Percentiles rank a stretch among this genome's conserved stretches.
phyloP scores from a whole-genome alignment of 2,888 invertebrate species.

The Lordiphosa andalusiaca region DNA sequence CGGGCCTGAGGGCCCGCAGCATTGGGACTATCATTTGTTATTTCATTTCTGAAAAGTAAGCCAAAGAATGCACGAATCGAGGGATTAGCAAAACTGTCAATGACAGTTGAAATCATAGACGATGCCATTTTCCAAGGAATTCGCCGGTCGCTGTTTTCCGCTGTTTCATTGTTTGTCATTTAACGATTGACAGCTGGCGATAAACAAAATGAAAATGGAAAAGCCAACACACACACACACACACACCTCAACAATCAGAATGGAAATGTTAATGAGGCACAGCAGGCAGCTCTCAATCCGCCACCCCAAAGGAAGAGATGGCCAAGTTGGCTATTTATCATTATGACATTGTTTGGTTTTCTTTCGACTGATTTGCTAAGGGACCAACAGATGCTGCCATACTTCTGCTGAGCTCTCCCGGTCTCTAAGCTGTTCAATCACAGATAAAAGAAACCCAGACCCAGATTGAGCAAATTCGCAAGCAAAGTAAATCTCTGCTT shows the following conservation, averaged over 20 bases:
- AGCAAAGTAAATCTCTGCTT: slow-evolving; percentile 10
- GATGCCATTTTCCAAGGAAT: slow-evolving; percentile 26
- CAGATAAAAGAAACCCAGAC: slow-evolving; percentile 27
- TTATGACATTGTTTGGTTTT: slow-evolving; percentile 62
- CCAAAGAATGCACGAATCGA: slow-evolving; percentile 49
- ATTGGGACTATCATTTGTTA: slow-evolving; percentile 61
- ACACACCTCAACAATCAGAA: slow-evolving; percentile 40
- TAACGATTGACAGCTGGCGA: slow-evolving; percentile 72
- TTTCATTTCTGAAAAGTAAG: slow-evolving; percentile 52
- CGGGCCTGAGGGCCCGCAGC: not conserved
- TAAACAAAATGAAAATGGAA: slow-evolving; percentile 42
- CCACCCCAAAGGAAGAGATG: slow-evolving; percentile 51
- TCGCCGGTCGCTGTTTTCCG: slow-evolving; percentile 17
- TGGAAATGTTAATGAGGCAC: slow-evolving; percentile 67
- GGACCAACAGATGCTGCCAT: slow-evolving; percentile 50
- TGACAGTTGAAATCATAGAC: slow-evolving; percentile 59
- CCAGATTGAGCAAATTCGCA: slow-evolving; percentile 2
- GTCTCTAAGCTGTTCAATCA: slow-evolving; percentile 66
- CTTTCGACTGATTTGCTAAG: slow-evolving; percentile 57
- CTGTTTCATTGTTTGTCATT: slow-evolving; percentile 73
- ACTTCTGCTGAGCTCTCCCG: slow-evolving; percentile 3
- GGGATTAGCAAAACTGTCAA: slow-evolving; percentile 54
- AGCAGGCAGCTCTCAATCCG: slow-evolving; percentile 1
- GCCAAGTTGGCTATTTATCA: slow-evolving; percentile 65
- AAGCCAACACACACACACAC: slow-evolving; percentile 12